These are phyloP conservation scores for Arrhamphus sclerolepis DNA, from an alignment of 2,797 vertebrate genomes.

Conservation along the genomic window DNA sequence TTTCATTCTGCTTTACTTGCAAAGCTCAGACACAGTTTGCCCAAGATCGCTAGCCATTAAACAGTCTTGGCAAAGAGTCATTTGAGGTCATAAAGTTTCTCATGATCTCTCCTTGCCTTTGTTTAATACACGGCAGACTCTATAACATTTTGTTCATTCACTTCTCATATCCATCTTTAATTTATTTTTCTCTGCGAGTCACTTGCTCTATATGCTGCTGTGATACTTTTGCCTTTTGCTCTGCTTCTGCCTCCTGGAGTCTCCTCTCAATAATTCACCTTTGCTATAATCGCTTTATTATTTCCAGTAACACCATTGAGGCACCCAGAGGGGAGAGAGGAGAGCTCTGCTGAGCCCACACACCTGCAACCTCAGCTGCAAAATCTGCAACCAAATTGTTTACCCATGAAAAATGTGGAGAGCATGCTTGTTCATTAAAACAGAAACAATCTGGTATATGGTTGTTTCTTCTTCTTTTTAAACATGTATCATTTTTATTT, in stretches of 20 bases:
- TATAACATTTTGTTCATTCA: too few relatives aligned
- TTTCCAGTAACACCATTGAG: slow-evolving; percentile 58
- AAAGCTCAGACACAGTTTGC: background rate
- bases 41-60: slow-evolving; percentile 30
- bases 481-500: too few relatives aligned
- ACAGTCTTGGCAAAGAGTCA: background rate
- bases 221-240: slow-evolving; percentile 13
- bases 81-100: slow-evolving; percentile 3
- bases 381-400: background rate
- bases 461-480: background rate
- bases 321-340: slow-evolving; percentile 29
- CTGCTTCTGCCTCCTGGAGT: slow-evolving; percentile 15
- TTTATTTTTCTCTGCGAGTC: slow-evolving; percentile 22
- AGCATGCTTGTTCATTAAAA: slow-evolving; percentile 11
- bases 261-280: slow-evolving; percentile 62
- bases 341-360: slow-evolving; percentile 29
- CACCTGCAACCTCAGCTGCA: slow-evolving; percentile 6
- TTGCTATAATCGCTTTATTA: slow-evolving; percentile 60
- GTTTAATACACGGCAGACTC: background rate
- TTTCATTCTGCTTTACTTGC: slow-evolving; percentile 15
- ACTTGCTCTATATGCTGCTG: slow-evolving; percentile 33
- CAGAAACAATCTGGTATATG: background rate
- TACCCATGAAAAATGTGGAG: background rate
- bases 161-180: too few relatives aligned
- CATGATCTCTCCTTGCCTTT: slow-evolving; percentile 2